Evolutionary conservation across 2,888 invertebrate species (phyloP).

Genomic region (Azorinus chamasolen): DNA sequence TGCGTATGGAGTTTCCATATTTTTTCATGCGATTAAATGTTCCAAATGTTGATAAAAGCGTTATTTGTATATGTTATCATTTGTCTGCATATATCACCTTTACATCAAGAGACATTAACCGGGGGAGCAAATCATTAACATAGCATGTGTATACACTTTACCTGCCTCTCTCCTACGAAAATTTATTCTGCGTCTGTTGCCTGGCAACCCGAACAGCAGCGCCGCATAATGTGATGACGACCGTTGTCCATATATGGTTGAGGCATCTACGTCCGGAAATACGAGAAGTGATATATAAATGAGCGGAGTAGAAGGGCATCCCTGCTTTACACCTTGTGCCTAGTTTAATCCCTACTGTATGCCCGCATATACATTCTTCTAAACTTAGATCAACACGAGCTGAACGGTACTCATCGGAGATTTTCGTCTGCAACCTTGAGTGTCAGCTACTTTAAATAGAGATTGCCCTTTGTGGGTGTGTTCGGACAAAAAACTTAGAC

Average conservation of each 20-base stretch:
- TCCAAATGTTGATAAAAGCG: neutral
- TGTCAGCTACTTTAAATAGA: conserved; percentile 19
- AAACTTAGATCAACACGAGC: conserved; percentile 26
- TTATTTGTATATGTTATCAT: conserved; percentile 1
- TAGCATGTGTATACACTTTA: conserved; percentile 33
- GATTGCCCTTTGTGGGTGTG: too few species aligned
- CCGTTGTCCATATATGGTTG: conserved; percentile 75
- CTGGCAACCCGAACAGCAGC: conserved; percentile 36
- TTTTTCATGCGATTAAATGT: neutral
- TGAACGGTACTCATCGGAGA: conserved; percentile 4
- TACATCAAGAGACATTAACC: conserved; percentile 9
- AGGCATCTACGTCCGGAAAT: conserved; percentile 69
- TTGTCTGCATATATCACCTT: neutral
- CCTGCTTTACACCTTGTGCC: conserved; percentile 16
- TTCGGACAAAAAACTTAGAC: too few species aligned
- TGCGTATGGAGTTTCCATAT: too few species aligned
- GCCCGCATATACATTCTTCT: conserved; percentile 27
- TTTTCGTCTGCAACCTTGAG: conserved; percentile 20
- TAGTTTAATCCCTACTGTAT: conserved; percentile 14
- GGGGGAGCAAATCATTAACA: conserved; percentile 21
- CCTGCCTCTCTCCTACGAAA: conserved; percentile 18
- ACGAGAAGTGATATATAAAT: conserved; percentile 55
- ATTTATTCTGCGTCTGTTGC: conserved; percentile 41
- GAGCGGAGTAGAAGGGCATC: conserved; percentile 4
- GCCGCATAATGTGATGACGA: conserved; percentile 57